Evolutionary conservation across 2,113 vertebrate species (phyloP).

Genomic region (Lepisosteus oculatus): DNA sequence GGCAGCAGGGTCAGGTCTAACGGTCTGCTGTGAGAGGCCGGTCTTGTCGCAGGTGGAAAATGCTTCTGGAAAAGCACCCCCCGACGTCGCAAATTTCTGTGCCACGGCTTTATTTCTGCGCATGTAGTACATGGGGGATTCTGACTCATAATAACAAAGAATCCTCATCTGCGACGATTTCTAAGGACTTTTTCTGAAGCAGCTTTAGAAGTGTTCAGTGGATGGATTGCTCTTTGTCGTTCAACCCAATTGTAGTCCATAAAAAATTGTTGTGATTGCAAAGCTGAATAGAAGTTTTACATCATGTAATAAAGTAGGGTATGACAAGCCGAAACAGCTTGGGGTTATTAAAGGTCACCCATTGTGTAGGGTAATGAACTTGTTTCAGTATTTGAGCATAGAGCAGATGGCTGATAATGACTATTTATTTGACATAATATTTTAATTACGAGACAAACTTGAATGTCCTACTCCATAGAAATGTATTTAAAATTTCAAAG

Average conservation of each 20-base stretch:
- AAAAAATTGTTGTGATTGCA: not conserved
- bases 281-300: constrained; percentile 12
- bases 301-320: constrained; percentile 25
- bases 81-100: too few species aligned
- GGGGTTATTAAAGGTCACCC: constrained; percentile 37
- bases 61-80: too few species aligned
- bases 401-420: constrained; percentile 45
- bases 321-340: constrained; percentile 32
- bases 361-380: constrained; percentile 42
- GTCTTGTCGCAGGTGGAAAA: too few species aligned
- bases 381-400: constrained; percentile 31
- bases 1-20: not conserved
- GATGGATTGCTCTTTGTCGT: constrained; percentile 2
- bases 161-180: constrained; percentile 20
- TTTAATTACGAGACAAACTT: constrained; percentile 35
- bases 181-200: constrained; percentile 8
- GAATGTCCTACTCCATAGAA: constrained; percentile 22
- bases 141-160: constrained; percentile 18
- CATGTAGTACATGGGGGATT: not conserved
- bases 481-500: constrained; percentile 31
- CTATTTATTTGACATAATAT: constrained; percentile 47
- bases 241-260: constrained; percentile 11
- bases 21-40: not conserved
- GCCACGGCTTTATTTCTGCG: not conserved
- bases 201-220: constrained; percentile 14